Conservation (phyloP, 2,113 vertebrate genomes). For the Protobothrops flavoviridis region DNA sequence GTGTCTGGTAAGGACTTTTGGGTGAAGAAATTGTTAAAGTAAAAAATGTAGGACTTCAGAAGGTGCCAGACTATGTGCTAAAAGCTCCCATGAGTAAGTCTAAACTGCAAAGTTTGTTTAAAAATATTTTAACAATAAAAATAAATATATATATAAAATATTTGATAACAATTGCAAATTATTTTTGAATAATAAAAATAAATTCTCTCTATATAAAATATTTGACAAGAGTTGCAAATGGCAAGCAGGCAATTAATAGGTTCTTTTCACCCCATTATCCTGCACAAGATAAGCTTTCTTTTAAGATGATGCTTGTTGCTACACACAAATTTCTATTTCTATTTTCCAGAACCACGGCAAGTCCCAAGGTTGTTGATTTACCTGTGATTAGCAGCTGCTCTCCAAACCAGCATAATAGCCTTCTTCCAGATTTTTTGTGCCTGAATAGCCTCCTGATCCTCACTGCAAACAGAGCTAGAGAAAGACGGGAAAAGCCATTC, state of each 20-base stretch:
- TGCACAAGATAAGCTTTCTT: neutral
- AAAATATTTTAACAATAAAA: neutral
- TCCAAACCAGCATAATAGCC: constrained; percentile 99
- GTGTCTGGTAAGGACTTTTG: neutral
- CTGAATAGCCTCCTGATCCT: constrained; percentile 97
- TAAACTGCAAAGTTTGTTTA: neutral
- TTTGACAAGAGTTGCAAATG: neutral
- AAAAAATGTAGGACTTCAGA: neutral
- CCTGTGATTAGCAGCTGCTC: constrained; percentile 99
- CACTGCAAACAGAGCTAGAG: constrained; percentile 93
- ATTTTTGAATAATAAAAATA: neutral
- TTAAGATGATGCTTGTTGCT: neutral
- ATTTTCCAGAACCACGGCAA: neutral
- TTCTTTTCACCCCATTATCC: neutral
- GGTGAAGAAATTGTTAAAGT: neutral
- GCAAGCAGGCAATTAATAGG: neutral
- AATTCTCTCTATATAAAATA: neutral
- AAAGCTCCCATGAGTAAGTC: neutral
- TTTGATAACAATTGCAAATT: neutral
- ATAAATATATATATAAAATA: neutral
- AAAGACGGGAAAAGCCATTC: neutral
- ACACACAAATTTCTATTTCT: neutral
- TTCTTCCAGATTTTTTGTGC: constrained; percentile 99
- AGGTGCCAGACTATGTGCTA: neutral
- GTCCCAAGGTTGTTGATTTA: constrained; percentile 53